Evolutionary conservation across 2,113 vertebrate species (phyloP).

Genomic region (Tangachromis dhanisi): DNA sequence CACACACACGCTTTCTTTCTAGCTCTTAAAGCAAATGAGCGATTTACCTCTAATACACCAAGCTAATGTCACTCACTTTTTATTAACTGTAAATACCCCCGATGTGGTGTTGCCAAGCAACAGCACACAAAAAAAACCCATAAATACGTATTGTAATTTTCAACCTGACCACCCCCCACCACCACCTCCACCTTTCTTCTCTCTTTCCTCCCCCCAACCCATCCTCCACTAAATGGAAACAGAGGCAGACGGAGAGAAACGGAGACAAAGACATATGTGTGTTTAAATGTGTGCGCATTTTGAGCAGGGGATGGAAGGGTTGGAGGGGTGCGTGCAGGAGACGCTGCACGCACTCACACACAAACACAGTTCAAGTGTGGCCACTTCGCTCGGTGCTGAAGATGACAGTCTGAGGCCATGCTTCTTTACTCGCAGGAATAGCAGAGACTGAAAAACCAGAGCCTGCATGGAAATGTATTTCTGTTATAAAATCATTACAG

Average conservation of each 20-base stretch:
- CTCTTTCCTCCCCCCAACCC: neutral
- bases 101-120: slow-evolving; percentile 63
- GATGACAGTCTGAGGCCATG: slow-evolving; percentile 9
- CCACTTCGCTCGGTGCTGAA: neutral
- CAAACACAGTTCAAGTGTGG: slow-evolving; percentile 2
- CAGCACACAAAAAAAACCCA: slow-evolving; percentile 50
- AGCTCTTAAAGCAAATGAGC: slow-evolving; percentile 51
- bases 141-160: slow-evolving; percentile 59
- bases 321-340: neutral
- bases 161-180: neutral
- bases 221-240: slow-evolving; percentile 22
- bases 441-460: neutral
- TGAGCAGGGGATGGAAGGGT: neutral
- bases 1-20: neutral
- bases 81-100: slow-evolving; percentile 69
- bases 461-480: neutral
- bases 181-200: neutral
- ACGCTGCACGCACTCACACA: neutral
- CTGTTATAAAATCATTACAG: neutral
- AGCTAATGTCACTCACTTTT: slow-evolving; percentile 67
- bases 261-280: slow-evolving; percentile 28
- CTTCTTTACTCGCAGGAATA: neutral
- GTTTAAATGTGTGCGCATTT: neutral
- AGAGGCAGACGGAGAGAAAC: slow-evolving; percentile 21
- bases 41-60: slow-evolving; percentile 52